Conservation (phyloP, 2,113 vertebrate species). For the Mixornis gularis region DNA sequence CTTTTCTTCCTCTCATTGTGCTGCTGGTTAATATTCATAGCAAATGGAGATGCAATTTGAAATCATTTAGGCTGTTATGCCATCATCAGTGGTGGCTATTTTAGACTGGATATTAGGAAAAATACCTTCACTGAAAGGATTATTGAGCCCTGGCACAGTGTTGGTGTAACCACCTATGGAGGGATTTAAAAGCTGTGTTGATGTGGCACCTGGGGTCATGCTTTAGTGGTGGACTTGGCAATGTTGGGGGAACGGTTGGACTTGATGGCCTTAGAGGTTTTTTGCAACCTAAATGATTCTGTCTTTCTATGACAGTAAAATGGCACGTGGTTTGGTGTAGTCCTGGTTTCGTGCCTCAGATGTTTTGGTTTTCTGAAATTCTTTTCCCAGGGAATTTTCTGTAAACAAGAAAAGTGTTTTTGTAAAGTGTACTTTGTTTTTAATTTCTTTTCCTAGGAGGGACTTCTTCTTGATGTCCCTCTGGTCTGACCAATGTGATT, state of each 20-base stretch:
- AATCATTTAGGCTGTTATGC: not conserved
- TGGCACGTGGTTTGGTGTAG: fast-evolving
- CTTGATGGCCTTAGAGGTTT: not conserved
- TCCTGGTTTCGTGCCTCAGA: too few relatives aligned
- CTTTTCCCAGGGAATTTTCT: too few relatives aligned
- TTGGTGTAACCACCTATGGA: not conserved
- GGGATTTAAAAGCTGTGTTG: not conserved
- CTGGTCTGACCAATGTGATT: too few relatives aligned
- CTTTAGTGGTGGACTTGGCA: not conserved
- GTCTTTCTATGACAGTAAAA: not conserved
- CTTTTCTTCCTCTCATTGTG: not conserved
- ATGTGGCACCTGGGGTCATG: too few relatives aligned
- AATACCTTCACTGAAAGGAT: not conserved
- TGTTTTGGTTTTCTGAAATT: too few relatives aligned
- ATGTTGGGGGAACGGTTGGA: not conserved
- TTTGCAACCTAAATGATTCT: not conserved
- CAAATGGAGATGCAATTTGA: not conserved
- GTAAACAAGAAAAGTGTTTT: too few relatives aligned
- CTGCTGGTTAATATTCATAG: not conserved
- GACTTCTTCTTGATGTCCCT: too few relatives aligned
- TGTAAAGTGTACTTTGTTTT: too few relatives aligned
- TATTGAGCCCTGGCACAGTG: not conserved
- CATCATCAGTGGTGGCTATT: not conserved
- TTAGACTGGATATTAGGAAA: not conserved
- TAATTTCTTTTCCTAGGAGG: too few relatives aligned